A percentile compares a stretch with the other conserved stretches of the same genome.
These are phyloP conservation scores for Ibycter americanus DNA, from an alignment of 2,797 vertebrate genomes.

Conservation along the genomic window DNA sequence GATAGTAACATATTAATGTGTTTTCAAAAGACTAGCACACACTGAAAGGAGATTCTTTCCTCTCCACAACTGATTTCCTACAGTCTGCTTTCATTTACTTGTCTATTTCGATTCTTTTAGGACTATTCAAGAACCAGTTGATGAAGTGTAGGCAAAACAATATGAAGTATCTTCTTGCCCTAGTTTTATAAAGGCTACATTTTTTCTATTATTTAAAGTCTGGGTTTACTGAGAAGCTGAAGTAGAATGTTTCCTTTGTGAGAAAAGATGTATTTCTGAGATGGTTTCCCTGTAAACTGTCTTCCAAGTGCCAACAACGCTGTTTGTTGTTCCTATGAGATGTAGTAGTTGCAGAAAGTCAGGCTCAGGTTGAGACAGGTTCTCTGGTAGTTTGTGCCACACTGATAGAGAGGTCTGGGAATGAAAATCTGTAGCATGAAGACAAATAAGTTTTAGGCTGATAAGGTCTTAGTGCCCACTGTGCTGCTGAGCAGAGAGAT, in stretches of 20 bases:
- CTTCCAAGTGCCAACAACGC: background rate
- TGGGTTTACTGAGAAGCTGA: background rate
- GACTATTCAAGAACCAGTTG: background rate
- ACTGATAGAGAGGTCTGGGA: background rate
- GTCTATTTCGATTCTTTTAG: background rate
- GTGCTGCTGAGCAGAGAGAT: background rate
- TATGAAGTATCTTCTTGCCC: background rate
- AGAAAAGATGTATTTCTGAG: background rate
- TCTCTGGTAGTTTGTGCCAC: background rate
- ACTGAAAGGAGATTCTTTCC: background rate
- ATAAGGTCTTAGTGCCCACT: background rate
- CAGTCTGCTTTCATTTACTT: background rate
- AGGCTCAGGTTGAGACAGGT: background rate
- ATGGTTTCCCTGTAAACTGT: background rate
- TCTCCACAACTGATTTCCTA: background rate
- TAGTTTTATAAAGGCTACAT: background rate
- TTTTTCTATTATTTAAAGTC: background rate
- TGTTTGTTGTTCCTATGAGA: background rate
- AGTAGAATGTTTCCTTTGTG: background rate
- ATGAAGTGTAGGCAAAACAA: background rate
- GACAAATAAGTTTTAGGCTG: background rate
- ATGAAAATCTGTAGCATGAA: background rate
- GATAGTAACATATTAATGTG: background rate
- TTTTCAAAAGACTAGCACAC: background rate
- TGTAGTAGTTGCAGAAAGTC: background rate